Evolutionary conservation across 2,888 invertebrate species (phyloP).

Genomic region (Aspidapion aeneum): DNA sequence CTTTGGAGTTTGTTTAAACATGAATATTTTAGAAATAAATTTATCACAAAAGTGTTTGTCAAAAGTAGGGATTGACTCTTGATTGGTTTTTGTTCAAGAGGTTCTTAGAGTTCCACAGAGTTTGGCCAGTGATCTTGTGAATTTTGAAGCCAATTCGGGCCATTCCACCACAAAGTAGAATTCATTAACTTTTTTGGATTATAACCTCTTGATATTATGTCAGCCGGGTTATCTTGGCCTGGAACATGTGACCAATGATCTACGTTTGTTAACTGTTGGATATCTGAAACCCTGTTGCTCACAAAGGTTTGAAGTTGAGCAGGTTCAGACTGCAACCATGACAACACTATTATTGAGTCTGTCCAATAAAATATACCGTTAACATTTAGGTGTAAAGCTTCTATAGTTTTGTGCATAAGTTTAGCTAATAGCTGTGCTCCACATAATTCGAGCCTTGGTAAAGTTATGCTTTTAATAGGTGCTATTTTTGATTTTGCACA

Average conservation of each 20-base stretch:
- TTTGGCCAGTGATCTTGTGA: constrained; percentile 2
- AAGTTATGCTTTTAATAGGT: too few species aligned
- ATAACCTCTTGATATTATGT: too few species aligned
- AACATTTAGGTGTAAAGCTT: too few species aligned
- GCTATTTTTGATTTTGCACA: constrained; percentile 26
- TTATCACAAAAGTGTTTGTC: too few species aligned
- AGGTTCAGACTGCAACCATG: constrained; percentile 27
- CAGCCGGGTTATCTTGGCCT: constrained; percentile 30
- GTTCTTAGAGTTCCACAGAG: too few species aligned
- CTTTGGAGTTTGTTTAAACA: too few species aligned
- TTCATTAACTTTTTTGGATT: too few species aligned
- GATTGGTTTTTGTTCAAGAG: constrained; percentile 3
- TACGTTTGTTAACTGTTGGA: constrained; percentile 21
- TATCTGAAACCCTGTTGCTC: constrained; percentile 28
- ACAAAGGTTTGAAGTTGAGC: constrained; percentile 31
- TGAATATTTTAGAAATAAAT: too few species aligned
- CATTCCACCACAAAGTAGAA: too few species aligned
- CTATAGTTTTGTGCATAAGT: too few species aligned
- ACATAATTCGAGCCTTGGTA: constrained; percentile 21
- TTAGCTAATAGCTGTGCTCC: constrained; percentile 24
- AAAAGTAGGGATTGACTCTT: neutral
- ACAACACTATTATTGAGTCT: constrained; percentile 31
- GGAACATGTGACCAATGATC: constrained; percentile 28
- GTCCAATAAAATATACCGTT: constrained; percentile 28
- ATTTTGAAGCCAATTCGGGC: neutral